Evolutionary conservation across 2,113 vertebrate species (phyloP).

Genomic region (Dendrocopos noguchii): DNA sequence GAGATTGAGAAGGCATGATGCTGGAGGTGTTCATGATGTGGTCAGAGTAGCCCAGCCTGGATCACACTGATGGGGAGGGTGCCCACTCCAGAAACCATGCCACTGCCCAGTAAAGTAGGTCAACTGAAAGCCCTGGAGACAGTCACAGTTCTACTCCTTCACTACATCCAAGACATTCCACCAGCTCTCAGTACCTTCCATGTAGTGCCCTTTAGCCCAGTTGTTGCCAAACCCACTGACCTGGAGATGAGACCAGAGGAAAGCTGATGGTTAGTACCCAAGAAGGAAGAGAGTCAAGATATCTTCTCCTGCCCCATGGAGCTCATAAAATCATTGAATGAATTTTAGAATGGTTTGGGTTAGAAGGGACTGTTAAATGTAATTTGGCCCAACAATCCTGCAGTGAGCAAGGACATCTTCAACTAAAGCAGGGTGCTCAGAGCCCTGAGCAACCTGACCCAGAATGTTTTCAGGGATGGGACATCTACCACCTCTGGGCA

Average conservation of each 20-base stretch:
- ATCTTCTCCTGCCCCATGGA: background rate
- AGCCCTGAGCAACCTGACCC: background rate
- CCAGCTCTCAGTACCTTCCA: slow-evolving; percentile 81
- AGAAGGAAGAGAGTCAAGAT: fast-evolving
- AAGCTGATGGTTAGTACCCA: background rate
- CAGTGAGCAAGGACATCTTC: background rate
- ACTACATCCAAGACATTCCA: slow-evolving; percentile 85
- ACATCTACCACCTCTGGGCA: background rate
- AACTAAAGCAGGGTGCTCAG: background rate
- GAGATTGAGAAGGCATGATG: slow-evolving; percentile 74
- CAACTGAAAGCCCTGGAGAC: slow-evolving; percentile 85
- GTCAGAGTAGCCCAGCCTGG: slow-evolving; percentile 80
- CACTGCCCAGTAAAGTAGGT: slow-evolving; percentile 83
- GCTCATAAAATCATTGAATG: background rate
- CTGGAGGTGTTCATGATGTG: slow-evolving; percentile 86
- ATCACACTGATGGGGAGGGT: slow-evolving; percentile 85
- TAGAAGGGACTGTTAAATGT: background rate
- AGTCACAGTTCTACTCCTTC: slow-evolving; percentile 85
- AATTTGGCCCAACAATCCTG: background rate
- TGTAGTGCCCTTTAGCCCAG: slow-evolving; percentile 87
- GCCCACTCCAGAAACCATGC: slow-evolving; percentile 82
- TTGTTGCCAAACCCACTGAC: slow-evolving; percentile 84
- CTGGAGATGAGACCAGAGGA: slow-evolving; percentile 33
- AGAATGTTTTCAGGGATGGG: background rate
- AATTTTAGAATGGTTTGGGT: too few species aligned